A percentile compares a stretch with the other conserved stretches of the same genome.
Evolutionary conservation across 1,140 invertebrate genomes (phyloP).

Genomic region (Aphidius gifuensis): DNA sequence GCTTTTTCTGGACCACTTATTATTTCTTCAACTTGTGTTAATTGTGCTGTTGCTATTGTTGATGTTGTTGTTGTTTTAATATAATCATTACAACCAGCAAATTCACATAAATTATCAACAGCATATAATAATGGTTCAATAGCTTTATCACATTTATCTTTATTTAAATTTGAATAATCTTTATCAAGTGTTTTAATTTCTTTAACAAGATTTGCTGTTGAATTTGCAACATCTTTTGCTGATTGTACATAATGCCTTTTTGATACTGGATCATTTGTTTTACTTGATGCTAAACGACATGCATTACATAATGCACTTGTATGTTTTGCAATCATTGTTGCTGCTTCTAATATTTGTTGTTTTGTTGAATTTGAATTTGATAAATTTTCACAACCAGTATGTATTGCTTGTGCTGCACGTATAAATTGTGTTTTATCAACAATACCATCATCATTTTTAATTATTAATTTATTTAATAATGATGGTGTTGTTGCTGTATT

Average conservation of each 20-base stretch:
- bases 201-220: constrained; percentile 90
- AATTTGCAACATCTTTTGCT: constrained; percentile 96
- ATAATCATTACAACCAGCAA: constrained; percentile 63
- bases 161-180: constrained; percentile 75
- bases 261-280: constrained; percentile 87
- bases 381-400: constrained; percentile 80
- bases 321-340: constrained; percentile 94
- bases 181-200: constrained; percentile 90
- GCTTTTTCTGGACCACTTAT: constrained; percentile 80
- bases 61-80: constrained; percentile 29
- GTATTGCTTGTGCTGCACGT: constrained; percentile 84
- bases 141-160: constrained; percentile 73
- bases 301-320: constrained; percentile 94
- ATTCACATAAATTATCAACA: constrained; percentile 88
- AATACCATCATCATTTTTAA: constrained; percentile 70
- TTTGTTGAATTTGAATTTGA: constrained; percentile 74
- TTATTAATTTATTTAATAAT: constrained; percentile 73
- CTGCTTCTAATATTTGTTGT: constrained; percentile 82
- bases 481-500: constrained; percentile 77
- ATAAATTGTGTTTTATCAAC: constrained; percentile 90
- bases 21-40: constrained; percentile 67
- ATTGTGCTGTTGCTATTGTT: too few relatives aligned
- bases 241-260: constrained; percentile 97
- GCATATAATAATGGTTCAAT: constrained; percentile 85
- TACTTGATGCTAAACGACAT: constrained; percentile 87